phyloP scores from a whole-genome alignment of 2,888 invertebrate genomes.

The Euzophera pinguis region DNA sequence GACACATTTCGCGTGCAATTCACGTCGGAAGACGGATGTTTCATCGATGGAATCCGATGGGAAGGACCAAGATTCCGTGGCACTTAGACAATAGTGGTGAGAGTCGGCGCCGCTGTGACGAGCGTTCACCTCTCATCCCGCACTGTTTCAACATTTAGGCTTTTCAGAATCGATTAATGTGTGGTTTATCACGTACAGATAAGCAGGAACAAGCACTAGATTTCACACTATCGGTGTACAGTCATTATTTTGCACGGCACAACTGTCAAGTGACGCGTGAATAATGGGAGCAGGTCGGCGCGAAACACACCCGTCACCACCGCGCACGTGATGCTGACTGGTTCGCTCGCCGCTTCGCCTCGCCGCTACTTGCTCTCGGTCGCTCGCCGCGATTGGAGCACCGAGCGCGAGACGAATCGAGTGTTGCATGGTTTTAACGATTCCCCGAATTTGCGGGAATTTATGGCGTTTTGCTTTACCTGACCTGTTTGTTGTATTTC shows the following conservation, averaged over 20 bases:
- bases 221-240: constrained; percentile 57
- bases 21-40: constrained; percentile 65
- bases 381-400: constrained; percentile 49
- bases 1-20: constrained; percentile 59
- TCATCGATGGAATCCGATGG: constrained; percentile 72
- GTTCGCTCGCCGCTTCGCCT: constrained; percentile 27
- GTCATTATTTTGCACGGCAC: constrained; percentile 67
- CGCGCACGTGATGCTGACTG: constrained; percentile 77
- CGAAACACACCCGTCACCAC: constrained; percentile 52
- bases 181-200: constrained; percentile 47
- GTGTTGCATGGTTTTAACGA: constrained; percentile 46
- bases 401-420: constrained; percentile 47
- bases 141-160: constrained; percentile 48
- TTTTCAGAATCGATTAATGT: constrained; percentile 27
- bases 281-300: constrained; percentile 41
- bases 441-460: constrained; percentile 27
- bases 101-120: constrained; percentile 76
- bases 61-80: constrained; percentile 78
- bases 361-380: constrained; percentile 40
- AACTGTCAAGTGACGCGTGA: constrained; percentile 73
- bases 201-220: constrained; percentile 56
- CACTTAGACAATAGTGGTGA: constrained; percentile 78
- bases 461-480: neutral
- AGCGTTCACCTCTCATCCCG: constrained; percentile 77
- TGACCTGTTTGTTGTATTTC: too few relatives aligned